Evolutionary conservation across 2,888 invertebrate species (phyloP).

Genomic region (Ophioninae sp.): DNA sequence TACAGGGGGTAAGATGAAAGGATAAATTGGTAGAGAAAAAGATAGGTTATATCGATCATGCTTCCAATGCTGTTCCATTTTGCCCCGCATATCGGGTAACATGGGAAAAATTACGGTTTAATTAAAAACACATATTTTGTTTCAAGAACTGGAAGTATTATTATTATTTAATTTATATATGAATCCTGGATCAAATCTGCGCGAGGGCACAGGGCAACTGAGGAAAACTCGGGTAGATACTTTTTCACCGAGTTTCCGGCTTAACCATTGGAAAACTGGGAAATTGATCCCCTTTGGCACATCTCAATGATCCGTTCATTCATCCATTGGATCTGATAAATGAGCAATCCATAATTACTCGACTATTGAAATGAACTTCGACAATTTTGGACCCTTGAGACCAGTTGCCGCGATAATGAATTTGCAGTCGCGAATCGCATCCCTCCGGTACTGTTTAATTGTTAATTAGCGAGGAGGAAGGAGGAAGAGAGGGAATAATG

Average conservation of each 20-base stretch:
- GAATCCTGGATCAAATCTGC: background rate
- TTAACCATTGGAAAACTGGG: background rate
- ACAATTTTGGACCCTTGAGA: conserved; percentile 33
- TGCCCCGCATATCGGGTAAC: too few relatives aligned
- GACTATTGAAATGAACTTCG: conserved; percentile 27
- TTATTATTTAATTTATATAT: too few relatives aligned
- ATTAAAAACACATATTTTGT: too few relatives aligned
- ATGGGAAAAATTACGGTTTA: too few relatives aligned
- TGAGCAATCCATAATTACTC: background rate
- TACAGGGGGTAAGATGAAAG: too few relatives aligned
- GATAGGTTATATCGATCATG: too few relatives aligned
- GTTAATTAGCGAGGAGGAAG: conserved; percentile 68
- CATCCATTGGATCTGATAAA: background rate
- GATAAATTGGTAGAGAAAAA: too few relatives aligned
- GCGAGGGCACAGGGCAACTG: background rate
- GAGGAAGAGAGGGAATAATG: conserved; percentile 56
- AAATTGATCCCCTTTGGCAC: background rate
- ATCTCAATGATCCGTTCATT: background rate
- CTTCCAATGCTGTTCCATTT: too few relatives aligned
- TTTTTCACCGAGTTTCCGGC: background rate
- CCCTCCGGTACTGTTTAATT: conserved; percentile 59
- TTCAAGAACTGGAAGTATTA: too few relatives aligned
- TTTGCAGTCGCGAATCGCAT: conserved; percentile 29
- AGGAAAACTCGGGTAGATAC: background rate
- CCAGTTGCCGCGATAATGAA: conserved; percentile 57